Evolutionary conservation across 2,113 vertebrate genomes (phyloP).

Genomic region (Catharus fuscescens): DNA sequence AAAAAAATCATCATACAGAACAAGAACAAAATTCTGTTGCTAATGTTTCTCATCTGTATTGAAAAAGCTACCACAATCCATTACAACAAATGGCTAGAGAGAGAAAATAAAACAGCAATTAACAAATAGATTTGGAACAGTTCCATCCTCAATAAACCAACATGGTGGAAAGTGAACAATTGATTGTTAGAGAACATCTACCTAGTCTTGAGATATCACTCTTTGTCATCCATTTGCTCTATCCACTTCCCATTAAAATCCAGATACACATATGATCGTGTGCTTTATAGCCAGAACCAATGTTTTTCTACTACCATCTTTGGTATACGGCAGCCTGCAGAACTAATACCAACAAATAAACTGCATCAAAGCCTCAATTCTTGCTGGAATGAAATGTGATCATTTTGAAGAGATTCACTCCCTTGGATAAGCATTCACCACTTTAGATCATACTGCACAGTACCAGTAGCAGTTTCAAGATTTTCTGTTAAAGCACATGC

Average conservation of each 20-base stretch:
- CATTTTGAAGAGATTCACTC: background rate
- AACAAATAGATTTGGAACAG: background rate
- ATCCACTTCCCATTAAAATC: background rate
- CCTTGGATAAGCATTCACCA: background rate
- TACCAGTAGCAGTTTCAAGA: background rate
- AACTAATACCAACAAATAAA: background rate
- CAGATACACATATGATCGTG: background rate
- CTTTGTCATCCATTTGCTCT: background rate
- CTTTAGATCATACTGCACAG: background rate
- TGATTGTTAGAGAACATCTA: background rate
- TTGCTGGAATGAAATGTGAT: background rate
- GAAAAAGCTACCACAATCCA: background rate
- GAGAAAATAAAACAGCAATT: background rate
- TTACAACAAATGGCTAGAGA: background rate
- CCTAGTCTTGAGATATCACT: background rate
- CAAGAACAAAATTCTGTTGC: background rate
- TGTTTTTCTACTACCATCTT: background rate
- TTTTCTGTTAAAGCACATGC: background rate
- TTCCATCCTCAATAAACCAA: background rate
- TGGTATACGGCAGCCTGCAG: background rate
- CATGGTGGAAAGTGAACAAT: background rate
- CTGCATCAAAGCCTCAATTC: background rate
- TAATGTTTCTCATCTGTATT: background rate
- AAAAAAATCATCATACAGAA: background rate
- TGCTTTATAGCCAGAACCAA: background rate